Evolutionary conservation across 2,797 vertebrate genomes (phyloP), one percentile per base, ranked within the genome.

Genomic region (Sebastes itinus): DNA sequence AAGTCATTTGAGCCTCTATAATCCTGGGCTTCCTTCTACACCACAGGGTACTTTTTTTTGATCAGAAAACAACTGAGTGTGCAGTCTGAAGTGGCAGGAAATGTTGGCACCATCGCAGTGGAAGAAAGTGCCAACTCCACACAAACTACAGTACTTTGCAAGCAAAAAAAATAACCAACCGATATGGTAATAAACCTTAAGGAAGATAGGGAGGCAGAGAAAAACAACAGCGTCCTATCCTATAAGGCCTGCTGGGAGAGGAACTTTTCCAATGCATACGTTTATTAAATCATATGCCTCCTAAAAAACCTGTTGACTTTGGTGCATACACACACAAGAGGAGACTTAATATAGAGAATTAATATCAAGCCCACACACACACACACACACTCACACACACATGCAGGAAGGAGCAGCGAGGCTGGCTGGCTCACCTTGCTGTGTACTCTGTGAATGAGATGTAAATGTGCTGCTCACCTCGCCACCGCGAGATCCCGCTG

Each of bases 381-480:
- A 42, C 61, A 67, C 62, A 72, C 27, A 27, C 27, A 27, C 27
- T 1, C 27, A 28, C 23, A 55, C 20, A 68, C 35, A 72, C 58
- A 49, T 2, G 9, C 22, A 82, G 20, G 61, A 8, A 18, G 52
- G 52, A 35, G 42, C 71, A 71, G 33, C 6, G 10, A 77, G 35
- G 32, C 32, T 65, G 54, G 64, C 77, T 46, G 79, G 35, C 72
- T 91, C 88, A 90, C 87, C 86, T 88, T 81, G 77, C 84, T 56
- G 77, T 86, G 88, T 86, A 70, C 86, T 87, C 58, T 65, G 55
- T 83, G 85, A 90, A 86, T 87, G 81, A 91, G 88, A 91, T 89
- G 88, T 87, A 91, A 93, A 92, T 92, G 88, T 87, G 85, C 72
- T 33, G 42, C 84, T 88, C 85, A 74, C 86, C 77, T 88, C 59